Evolutionary conservation across 92 coral and sea anemone species (phyloP), one percentile per base, ranked within the genome.

Genomic region (Parazoanthus swiftii): DNA sequence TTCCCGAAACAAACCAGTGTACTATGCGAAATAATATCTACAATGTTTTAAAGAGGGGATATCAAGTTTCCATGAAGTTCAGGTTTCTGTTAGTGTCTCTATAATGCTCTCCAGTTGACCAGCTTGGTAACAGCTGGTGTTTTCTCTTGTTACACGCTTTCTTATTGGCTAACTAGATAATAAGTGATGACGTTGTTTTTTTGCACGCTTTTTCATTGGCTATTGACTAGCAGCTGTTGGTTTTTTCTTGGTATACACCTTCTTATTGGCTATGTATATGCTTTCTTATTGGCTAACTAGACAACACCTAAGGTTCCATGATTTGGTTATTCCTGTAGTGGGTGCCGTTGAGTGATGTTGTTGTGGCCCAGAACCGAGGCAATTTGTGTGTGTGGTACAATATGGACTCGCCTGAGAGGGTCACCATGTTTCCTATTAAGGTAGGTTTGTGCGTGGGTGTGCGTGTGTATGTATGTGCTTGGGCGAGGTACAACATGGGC

Each of bases 361-460:
- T 97, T 72, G 99, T 97, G 71, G 99, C 99, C 25, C 99, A 97
- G 89, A 97, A 97, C 94, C 89, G 99, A 80, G 99, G 99, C 15
- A 95, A 91, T 84, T 89, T 97, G 88, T 97, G 99, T 80, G 94
- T 97, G 58, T 97, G 99, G 99, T 97, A 97, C 92, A 97, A 97
- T 79, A 97, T 97, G 58, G 99, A 97, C 88, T 94, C 99, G 80
- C 99, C 99, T 21, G 93, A 97, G 85, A 90, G 98, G 81, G 99
- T 97, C 11, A 95, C 99, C 78, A 97, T 97, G 99, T 97, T 97
- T 86, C 99, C 99, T 6, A 97, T 97, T 38, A 97, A 97, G 99
- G 99, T 97, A 70, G 59, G 88, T 50, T 38, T 63, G 2, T 63
- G 23, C 25, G 6, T 63, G 68, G n/a, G 0, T 13, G 65, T 58